phyloP scores from a whole-genome alignment of 2,113 vertebrate genomes.

The Orcinus orca region DNA sequence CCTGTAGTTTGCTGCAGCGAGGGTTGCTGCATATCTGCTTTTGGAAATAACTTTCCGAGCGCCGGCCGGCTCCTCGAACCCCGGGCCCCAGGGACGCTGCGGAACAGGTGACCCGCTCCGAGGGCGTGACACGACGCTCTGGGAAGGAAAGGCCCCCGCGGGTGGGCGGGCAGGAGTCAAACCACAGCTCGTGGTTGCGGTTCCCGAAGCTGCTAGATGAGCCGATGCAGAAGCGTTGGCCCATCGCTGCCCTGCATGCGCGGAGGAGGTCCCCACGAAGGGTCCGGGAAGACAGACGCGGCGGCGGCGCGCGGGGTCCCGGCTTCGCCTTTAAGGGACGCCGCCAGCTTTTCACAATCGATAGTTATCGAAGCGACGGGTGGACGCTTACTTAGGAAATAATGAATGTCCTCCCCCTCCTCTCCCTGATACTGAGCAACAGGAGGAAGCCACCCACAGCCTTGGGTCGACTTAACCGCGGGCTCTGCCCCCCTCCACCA shows the following conservation, averaged over 20 bases:
- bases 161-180: not conserved
- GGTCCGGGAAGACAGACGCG: not conserved
- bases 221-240: not conserved
- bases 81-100: not conserved
- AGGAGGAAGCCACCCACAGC: conserved; percentile 61
- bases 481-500: not conserved
- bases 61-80: not conserved
- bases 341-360: conserved; percentile 21
- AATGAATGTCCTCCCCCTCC: conserved; percentile 44
- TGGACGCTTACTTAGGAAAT: conserved; percentile 29
- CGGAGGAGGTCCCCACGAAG: not conserved
- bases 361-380: conserved; percentile 31
- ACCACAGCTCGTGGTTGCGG: not conserved
- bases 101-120: not conserved
- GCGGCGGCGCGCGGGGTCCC: too few relatives aligned
- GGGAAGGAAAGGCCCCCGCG: not conserved
- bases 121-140: not conserved
- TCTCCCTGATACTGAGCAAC: conserved; percentile 53
- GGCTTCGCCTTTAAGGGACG: not conserved
- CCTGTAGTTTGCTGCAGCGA: not conserved
- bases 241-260: not conserved
- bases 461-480: not conserved
- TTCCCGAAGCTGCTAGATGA: not conserved
- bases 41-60: conserved; percentile 55
- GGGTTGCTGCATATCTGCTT: conserved; percentile 10